Conservation (phyloP, 2,113 vertebrate species). For the Lagopus muta region DNA sequence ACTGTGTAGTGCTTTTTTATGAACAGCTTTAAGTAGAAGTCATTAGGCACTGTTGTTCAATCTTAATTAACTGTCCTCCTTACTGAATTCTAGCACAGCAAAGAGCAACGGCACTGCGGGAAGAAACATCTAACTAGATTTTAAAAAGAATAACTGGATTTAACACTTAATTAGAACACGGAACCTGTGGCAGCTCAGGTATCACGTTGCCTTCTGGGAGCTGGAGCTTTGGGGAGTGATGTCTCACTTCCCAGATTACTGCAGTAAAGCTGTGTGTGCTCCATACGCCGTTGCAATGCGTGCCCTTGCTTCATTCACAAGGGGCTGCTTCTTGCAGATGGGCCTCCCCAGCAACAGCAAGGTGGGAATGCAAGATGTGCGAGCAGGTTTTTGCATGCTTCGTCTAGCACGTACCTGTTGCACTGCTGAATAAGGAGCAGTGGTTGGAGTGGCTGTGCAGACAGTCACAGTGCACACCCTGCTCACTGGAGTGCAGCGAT, state of each 20-base stretch:
- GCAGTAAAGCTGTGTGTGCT: neutral
- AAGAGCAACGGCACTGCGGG: conserved; percentile 10
- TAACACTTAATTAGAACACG: conserved; percentile 58
- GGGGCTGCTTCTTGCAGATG: neutral
- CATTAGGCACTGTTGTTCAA: conserved; percentile 67
- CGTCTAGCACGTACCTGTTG: neutral
- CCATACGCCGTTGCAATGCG: rapidly evolving
- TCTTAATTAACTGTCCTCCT: conserved; percentile 68
- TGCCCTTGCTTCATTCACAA: neutral
- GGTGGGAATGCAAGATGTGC: rapidly evolving
- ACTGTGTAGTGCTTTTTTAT: conserved; percentile 33
- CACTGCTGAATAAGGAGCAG: neutral
- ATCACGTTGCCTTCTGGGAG: conserved; percentile 8
- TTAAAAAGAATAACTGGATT: neutral
- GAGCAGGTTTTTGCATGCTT: neutral
- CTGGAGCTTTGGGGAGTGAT: neutral
- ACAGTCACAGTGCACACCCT: rapidly evolving
- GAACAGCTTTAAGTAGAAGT: conserved; percentile 68
- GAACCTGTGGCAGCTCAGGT: conserved; percentile 37
- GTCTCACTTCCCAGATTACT: neutral
- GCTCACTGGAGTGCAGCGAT: neutral
- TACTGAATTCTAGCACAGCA: conserved; percentile 52
- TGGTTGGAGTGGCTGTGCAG: neutral
- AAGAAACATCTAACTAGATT: conserved; percentile 28
- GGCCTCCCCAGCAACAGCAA: neutral